Evolutionary conservation across 2,797 vertebrate species (phyloP).

Genomic region (Clarias platycephalus): DNA sequence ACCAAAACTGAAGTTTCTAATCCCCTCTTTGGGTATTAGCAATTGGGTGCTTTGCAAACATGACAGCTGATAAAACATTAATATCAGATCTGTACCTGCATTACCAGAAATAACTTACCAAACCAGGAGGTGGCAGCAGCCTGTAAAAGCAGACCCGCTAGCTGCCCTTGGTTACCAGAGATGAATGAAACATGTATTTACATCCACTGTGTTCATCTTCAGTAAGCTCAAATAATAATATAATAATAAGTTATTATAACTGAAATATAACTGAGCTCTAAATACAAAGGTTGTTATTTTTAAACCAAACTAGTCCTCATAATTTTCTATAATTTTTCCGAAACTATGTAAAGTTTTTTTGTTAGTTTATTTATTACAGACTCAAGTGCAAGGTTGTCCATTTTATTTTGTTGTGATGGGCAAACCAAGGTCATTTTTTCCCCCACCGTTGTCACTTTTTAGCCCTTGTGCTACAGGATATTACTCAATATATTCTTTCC

Average conservation of each 20-base stretch:
- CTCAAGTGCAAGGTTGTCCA: not conserved
- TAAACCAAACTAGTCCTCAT: not conserved
- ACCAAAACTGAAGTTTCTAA: not conserved
- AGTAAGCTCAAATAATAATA: not conserved
- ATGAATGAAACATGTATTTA: not conserved
- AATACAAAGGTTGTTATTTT: not conserved
- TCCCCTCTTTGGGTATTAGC: no score
- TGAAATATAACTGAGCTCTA: not conserved
- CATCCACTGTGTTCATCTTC: not conserved
- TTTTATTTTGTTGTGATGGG: not conserved
- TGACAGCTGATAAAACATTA: not conserved
- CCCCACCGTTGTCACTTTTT: not conserved
- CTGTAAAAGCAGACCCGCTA: not conserved
- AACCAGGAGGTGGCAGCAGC: conserved; percentile 27
- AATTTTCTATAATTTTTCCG: not conserved
- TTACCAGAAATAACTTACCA: not conserved
- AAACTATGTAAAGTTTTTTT: not conserved
- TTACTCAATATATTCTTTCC: not conserved
- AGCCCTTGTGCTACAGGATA: not conserved
- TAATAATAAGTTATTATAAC: not conserved
- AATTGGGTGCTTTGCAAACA: not conserved
- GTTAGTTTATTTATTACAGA: not conserved
- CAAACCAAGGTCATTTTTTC: not conserved
- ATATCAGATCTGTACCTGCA: not conserved
- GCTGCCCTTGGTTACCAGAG: not conserved